Conservation (phyloP, 2,888 invertebrate genomes). For the Philereme transversata region DNA sequence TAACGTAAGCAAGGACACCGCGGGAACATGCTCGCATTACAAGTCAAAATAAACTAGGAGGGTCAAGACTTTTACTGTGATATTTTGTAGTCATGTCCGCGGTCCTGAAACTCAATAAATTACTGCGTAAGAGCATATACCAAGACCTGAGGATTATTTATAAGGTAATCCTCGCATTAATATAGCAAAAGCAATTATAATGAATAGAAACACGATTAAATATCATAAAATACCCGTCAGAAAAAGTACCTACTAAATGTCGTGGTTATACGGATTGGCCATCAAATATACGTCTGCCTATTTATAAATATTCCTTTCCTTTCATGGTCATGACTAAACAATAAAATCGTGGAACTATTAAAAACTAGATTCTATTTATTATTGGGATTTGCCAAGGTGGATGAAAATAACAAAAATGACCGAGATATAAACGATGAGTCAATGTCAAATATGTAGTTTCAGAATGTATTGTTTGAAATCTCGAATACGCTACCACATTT, state of each 20-base stretch:
- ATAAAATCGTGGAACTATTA: conserved; percentile 27
- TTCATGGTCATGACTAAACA: conserved; percentile 27
- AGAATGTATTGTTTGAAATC: conserved; percentile 47
- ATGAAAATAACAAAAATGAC: conserved; percentile 53
- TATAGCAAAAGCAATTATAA: too few relatives aligned
- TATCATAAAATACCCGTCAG: too few relatives aligned
- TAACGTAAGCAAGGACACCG: conserved; percentile 60
- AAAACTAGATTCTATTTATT: conserved; percentile 44
- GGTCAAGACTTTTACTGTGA: conserved; percentile 40
- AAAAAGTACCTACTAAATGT: conserved; percentile 2
- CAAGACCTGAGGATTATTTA: too few relatives aligned
- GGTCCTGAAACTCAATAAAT: too few relatives aligned
- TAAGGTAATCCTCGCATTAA: too few relatives aligned
- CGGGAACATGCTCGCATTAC: conserved; percentile 39
- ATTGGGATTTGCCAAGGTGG: conserved; percentile 51
- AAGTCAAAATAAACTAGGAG: conserved; percentile 52
- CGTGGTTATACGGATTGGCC: conserved; percentile 8
- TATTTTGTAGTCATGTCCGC: too few relatives aligned
- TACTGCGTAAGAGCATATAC: too few relatives aligned
- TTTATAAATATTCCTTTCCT: conserved; percentile 14
- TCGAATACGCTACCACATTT: conserved; percentile 22
- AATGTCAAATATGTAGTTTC: conserved; percentile 52
- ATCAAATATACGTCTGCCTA: conserved; percentile 7
- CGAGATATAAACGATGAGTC: conserved; percentile 54
- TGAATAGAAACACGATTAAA: too few relatives aligned